Base-by-base conservation (phyloP, 2,797 vertebrate genomes). In the Lemur catta region DNA sequence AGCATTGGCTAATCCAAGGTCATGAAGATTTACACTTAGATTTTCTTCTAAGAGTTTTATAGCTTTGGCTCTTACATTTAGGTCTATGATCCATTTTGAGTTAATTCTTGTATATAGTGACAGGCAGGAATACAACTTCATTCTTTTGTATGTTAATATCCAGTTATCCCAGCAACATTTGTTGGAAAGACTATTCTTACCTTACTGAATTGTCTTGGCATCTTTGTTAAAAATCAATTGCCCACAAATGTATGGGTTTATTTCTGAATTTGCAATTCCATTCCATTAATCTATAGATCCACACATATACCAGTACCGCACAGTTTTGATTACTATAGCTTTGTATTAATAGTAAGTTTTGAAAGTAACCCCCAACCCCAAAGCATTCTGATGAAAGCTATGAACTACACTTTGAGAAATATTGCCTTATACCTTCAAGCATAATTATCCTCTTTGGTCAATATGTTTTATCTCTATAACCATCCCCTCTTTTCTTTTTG, bases 151-250 rank as follows among this genome's bases (percentile, higher is more conserved):
- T 87, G 28, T 30, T 48, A 85, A 30, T 30, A 55, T 72, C 5
- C 35, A 84, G 18, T 72, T 87, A 84, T 80, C n/a, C 24, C 22
- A 41, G 55, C 24, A 89, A 69, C 18, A 35, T 86, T 82, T 90
- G 6, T 69, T 96, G 69, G 65, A 80, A 87, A 95, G 43, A n/a
- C 7, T 43, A 75, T 61, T 93, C n/a, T 85, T 89, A 89, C n/a
- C 48, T 75, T 61, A 52, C 6, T 76, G 33, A 69, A 90, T 35
- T 61, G n/a, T 89, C 41, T 48, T 48, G n/a, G 50, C 5, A 48
- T 7, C 2, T 50, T 76, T 76, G 14, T 84, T 72, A 52, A 93
- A 82, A 88, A 55, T 72, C 63, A 74, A 15, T 24, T 69, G 52
- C 28, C 22, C 41, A 69, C n/a, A 89, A 76, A 67, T 57, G 20